Percentiles rank a stretch among this genome's conserved stretches.
Conservation (phyloP, 2,888 invertebrate genomes). For the Caenorhabditis japonica region DNA sequence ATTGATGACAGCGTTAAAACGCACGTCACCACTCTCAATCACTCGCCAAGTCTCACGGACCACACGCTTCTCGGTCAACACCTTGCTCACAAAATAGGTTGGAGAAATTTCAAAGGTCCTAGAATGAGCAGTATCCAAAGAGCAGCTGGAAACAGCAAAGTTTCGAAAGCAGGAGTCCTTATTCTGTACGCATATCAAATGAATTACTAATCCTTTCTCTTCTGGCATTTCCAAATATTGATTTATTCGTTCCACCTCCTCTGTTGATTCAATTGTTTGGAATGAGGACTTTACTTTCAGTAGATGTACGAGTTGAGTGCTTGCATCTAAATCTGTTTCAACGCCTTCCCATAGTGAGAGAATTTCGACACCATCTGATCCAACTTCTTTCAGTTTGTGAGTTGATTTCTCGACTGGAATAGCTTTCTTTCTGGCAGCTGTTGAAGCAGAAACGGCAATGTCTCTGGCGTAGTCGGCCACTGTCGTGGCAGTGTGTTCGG, state of each 20-base stretch:
- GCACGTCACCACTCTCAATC: constrained; percentile 49
- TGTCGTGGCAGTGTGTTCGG: constrained; percentile 43
- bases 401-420: constrained; percentile 34
- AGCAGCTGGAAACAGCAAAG: constrained; percentile 22
- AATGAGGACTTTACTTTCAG: constrained; percentile 54
- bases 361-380: constrained; percentile 64
- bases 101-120: constrained; percentile 31
- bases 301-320: constrained; percentile 49
- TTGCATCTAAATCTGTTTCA: constrained; percentile 70
- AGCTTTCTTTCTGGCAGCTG: constrained; percentile 39
- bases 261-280: constrained; percentile 61
- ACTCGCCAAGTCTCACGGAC: constrained; percentile 47
- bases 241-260: constrained; percentile 61
- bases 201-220: constrained; percentile 31
- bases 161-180: constrained; percentile 33
- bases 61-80: constrained; percentile 43
- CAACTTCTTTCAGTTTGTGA: constrained; percentile 54
- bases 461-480: constrained; percentile 41
- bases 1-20: constrained; percentile 65
- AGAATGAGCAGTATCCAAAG: constrained; percentile 35
- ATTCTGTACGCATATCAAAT: constrained; percentile 32
- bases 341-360: constrained; percentile 70
- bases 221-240: constrained; percentile 54
- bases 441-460: constrained; percentile 33
- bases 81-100: constrained; percentile 37